phyloP scores from a whole-genome alignment of 2,797 vertebrate genomes.

The Lepus oiostolus region DNA sequence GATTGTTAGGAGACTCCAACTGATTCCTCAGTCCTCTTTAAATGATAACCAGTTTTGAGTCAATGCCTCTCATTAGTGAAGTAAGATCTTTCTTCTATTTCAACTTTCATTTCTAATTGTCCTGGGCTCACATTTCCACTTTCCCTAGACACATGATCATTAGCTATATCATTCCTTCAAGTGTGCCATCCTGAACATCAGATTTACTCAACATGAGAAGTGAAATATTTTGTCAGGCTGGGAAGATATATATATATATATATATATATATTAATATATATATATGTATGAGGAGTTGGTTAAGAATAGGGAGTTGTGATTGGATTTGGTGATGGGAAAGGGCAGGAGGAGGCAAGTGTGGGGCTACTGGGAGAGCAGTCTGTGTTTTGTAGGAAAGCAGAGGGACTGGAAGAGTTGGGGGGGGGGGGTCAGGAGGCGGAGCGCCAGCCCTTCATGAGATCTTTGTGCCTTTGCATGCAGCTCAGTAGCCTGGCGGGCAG shows the following conservation, averaged over 20 bases:
- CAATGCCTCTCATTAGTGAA: neutral
- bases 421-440: neutral
- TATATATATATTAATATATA: too few species aligned
- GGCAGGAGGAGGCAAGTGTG: neutral
- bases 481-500: conserved; percentile 63
- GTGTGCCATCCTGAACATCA: neutral
- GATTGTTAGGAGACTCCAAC: neutral
- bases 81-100: neutral
- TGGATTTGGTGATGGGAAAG: conserved; percentile 18
- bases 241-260: neutral
- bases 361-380: neutral
- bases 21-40: neutral
- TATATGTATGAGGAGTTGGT: neutral
- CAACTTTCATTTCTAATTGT: neutral
- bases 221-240: neutral
- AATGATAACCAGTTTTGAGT: neutral
- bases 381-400: neutral
- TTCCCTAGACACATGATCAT: neutral
- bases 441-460: conserved; percentile 38
- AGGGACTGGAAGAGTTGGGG: neutral
- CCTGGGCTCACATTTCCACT: neutral
- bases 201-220: neutral
- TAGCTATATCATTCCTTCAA: neutral
- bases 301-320: conserved; percentile 37
- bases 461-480: conserved; percentile 73